Evolutionary conservation across 2,113 vertebrate species (phyloP).

Genomic region (Caloenas nicobarica): DNA sequence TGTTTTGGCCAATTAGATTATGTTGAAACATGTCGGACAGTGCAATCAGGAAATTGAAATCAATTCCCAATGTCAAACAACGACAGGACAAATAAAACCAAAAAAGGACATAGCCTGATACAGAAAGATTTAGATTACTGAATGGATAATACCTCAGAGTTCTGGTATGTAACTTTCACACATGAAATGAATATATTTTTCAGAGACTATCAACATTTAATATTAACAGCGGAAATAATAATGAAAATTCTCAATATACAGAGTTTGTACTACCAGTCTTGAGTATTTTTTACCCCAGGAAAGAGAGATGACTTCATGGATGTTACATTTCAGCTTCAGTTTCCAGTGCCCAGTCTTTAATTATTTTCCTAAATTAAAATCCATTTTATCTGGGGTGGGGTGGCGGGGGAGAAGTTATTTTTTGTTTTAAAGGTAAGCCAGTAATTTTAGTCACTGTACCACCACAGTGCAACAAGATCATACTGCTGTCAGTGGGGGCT

Average conservation of each 20-base stretch:
- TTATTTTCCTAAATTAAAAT: neutral
- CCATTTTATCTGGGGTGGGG: neutral
- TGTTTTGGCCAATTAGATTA: neutral
- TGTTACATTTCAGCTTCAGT: neutral
- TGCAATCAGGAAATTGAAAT: neutral
- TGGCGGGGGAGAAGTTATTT: rapidly evolving
- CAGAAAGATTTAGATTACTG: neutral
- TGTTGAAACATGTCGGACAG: neutral
- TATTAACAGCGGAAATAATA: neutral
- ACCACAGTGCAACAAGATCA: neutral
- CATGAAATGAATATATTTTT: too few relatives aligned
- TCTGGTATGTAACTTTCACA: too few relatives aligned
- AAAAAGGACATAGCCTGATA: neutral
- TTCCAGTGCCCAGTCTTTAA: neutral
- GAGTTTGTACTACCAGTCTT: neutral
- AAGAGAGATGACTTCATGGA: neutral
- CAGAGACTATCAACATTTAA: neutral
- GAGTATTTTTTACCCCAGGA: neutral
- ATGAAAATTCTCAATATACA: neutral
- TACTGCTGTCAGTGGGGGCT: neutral
- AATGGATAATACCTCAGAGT: neutral
- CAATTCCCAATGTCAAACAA: neutral
- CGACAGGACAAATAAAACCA: neutral
- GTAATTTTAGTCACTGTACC: neutral
- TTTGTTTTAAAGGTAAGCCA: neutral